Evolutionary conservation across 2,113 vertebrate genomes (phyloP), one percentile per base, ranked within the genome.

Genomic region (Charadrius vociferus): DNA sequence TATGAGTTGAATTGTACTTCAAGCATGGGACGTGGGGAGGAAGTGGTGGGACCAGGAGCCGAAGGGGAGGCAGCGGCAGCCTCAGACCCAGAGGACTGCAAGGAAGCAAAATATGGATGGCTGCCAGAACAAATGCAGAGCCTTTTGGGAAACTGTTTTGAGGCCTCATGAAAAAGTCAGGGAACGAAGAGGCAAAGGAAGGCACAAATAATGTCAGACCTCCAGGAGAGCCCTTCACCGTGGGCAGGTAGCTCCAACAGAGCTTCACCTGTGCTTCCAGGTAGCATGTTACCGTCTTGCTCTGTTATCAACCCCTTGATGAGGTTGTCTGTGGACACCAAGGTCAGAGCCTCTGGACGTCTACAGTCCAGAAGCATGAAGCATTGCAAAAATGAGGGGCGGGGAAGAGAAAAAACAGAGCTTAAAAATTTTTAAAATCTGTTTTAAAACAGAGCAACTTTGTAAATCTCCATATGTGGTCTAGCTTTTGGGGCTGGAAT

Each of bases 61-160:
- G 81, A 72, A 95, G 58, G 45, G 62, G 74, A 77, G 88, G 47
- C 86, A 91, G 89, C 18, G 1, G 89, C 84, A 95, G 91, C 89
- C 93, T 90, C 89, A 77, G 70, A 50, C 81, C 83, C 94, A 47
- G 93, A 88, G 89, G 58, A 47, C 62, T 47, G 74, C 1, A 17
- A 80, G 81, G 89, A 97, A 96, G 84, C 43, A 66, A 80, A 95
- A 80, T 70, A 80, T 85, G 96, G 93, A 85, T 3, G 6, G 78
- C 53, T 95, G 96, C 95, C 96, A 96, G 97, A 91, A 96, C 84
- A 94, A 97, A 96, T 80, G 91, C 71, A 85, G 78, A 68, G 39
- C 73, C 94, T 79, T 88, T 91, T 61, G 94, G 94, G 91, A 93
- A 92, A 70, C 7, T 0, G 0, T 61, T 66, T 56, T 0, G 7